phyloP scores from a whole-genome alignment of 2,797 vertebrate species.

The Petrocephalus sullivani region DNA sequence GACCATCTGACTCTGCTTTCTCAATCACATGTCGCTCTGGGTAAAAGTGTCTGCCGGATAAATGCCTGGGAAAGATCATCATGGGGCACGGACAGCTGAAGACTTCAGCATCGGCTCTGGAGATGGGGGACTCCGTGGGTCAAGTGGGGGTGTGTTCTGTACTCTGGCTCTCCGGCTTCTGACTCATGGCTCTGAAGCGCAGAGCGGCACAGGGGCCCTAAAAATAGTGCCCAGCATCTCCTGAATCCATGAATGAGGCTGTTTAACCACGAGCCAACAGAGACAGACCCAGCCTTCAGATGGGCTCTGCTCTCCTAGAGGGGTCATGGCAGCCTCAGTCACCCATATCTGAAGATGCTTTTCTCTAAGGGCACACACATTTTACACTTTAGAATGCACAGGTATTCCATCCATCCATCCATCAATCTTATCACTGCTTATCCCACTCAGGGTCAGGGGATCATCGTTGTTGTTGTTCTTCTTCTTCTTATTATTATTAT shows the following conservation, averaged over 20 bases:
- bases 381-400: neutral
- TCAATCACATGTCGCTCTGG: neutral
- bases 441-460: neutral
- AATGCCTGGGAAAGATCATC: neutral
- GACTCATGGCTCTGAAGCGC: neutral
- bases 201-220: neutral
- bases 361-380: neutral
- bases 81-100: neutral
- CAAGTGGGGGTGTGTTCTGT: neutral
- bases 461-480: neutral
- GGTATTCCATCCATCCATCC: neutral
- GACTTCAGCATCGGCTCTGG: neutral
- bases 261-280: neutral
- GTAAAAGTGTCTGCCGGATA: neutral
- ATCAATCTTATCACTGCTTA: neutral
- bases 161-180: neutral
- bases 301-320: neutral
- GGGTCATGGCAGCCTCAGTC: neutral
- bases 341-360: neutral
- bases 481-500: neutral
- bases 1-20: neutral
- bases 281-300: neutral
- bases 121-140: neutral
- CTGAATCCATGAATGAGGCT: neutral
- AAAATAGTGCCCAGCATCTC: neutral